These are phyloP conservation scores for Apaloderma vittatum DNA, from an alignment of 2,113 vertebrate genomes.

Conservation along the genomic window DNA sequence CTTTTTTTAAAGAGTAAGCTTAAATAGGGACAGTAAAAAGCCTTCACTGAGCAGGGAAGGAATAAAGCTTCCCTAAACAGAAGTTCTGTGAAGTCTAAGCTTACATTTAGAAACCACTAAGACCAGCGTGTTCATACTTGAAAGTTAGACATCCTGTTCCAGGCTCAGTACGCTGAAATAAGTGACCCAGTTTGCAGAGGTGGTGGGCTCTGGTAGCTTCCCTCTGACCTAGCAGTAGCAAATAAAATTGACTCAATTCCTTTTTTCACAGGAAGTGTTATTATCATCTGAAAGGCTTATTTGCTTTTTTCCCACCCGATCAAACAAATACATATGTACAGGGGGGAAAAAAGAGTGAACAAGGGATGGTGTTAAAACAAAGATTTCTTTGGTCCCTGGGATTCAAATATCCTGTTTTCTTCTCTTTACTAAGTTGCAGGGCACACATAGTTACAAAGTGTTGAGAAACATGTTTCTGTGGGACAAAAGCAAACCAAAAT, in stretches of 20 bases:
- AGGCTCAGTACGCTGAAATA: constrained; percentile 49
- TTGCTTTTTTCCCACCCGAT: background rate
- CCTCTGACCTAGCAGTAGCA: background rate
- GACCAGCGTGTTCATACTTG: constrained; percentile 23
- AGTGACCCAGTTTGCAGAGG: constrained; percentile 53
- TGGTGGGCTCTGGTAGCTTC: background rate
- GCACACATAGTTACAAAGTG: background rate
- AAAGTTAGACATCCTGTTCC: constrained; percentile 65
- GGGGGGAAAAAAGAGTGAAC: background rate
- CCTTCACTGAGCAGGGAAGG: background rate
- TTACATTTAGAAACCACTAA: constrained; percentile 64
- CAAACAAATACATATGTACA: background rate
- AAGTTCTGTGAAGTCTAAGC: constrained; percentile 22
- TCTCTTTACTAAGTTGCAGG: background rate
- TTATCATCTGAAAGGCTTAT: constrained; percentile 6
- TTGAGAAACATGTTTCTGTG: background rate
- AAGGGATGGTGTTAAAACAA: background rate
- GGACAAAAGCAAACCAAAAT: background rate
- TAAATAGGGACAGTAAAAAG: constrained; percentile 42
- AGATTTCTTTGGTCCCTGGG: background rate
- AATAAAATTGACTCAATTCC: constrained; percentile 9
- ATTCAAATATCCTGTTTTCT: background rate
- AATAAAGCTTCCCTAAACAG: constrained; percentile 44
- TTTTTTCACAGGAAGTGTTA: background rate
- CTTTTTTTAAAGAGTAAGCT: background rate